A percentile compares a stretch with the other conserved stretches of the same genome.
phyloP scores from a whole-genome alignment of 2,113 vertebrate genomes.

The Rhinoderma darwinii region DNA sequence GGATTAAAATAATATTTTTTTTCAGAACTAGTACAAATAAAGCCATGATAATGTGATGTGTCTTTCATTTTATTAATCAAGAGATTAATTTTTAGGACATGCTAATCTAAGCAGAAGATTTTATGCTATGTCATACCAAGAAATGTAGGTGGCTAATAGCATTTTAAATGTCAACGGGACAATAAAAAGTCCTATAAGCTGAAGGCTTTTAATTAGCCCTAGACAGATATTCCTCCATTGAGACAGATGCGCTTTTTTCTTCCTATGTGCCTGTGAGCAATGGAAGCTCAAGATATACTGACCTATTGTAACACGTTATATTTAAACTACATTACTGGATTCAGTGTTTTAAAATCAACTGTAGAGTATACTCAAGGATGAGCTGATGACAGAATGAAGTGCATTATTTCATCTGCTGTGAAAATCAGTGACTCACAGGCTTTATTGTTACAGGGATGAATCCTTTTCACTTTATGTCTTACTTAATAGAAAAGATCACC shows the following conservation, averaged over 20 bases:
- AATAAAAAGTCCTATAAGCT: constrained; percentile 56
- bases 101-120: constrained; percentile 54
- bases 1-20: not conserved
- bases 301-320: constrained; percentile 46
- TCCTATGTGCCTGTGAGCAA: constrained; percentile 45
- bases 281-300: constrained; percentile 59
- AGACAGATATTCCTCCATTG: constrained; percentile 59
- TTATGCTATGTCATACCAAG: constrained; percentile 58
- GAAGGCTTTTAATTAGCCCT: constrained; percentile 50
- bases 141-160: constrained; percentile 54
- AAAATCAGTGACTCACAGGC: constrained; percentile 48
- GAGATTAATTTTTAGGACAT: constrained; percentile 11
- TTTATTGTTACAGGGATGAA: constrained; percentile 45
- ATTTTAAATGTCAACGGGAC: constrained; percentile 44
- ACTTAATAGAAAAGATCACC: constrained; percentile 39
- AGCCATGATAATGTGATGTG: not conserved
- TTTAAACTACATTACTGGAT: constrained; percentile 50
- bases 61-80: constrained; percentile 12
- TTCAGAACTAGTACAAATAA: constrained; percentile 24
- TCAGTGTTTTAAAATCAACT: constrained; percentile 51
- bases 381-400: constrained; percentile 53
- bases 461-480: constrained; percentile 36
- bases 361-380: constrained; percentile 52
- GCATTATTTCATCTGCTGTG: constrained; percentile 54
- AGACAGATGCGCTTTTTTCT: constrained; percentile 63